Base-by-base conservation (phyloP, 2,888 invertebrate genomes). In the Chesias legatella region DNA sequence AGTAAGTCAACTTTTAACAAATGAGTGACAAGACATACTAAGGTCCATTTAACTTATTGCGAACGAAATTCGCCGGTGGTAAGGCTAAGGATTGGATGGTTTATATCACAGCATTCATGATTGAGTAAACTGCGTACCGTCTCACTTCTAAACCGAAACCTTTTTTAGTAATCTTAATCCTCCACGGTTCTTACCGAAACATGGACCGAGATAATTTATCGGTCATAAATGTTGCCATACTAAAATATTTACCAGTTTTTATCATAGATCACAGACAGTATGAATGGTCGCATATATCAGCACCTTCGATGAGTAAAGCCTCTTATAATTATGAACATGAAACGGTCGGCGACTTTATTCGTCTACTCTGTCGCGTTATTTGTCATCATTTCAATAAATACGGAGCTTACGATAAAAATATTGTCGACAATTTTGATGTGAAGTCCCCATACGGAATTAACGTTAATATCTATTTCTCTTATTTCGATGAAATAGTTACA, bases 311-410 rank as follows among this genome's bases (percentile, higher is more conserved):
- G 20, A 26, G 45, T 53, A 50, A 55, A 53, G 49, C 53, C 53
- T 49, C 54, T 55, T 58, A 55, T 51, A 58, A 52, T 50, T 49
- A 60, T 56, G 47, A 53, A 58, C 50, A 50, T 43, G 48, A 43
- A 46, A 46, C 27, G 39, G 42, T 23, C 51, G 51, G 49, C 49
- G 33, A 43, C 48, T 56, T 55, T 41, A 49, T 43, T 47, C 44
- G 33, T 42, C 34, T 17, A 25, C 30, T 44, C 37, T 33, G 34
- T 49, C 51, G 39, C 39, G 55, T 54, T 59, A 56, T 56, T 56
- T 59, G 54, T 59, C 59, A 57, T 55, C 51, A 40, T 42, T 50
- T 48, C 43, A 56, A 57, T 59, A 56, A 57, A 59, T 57, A 56
- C 51, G 31, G 43, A 33, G 50, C 52, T 59, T 54, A 58, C 44